Base-by-base conservation (phyloP, 2,888 invertebrate species). In the Temnothorax ravouxi region DNA sequence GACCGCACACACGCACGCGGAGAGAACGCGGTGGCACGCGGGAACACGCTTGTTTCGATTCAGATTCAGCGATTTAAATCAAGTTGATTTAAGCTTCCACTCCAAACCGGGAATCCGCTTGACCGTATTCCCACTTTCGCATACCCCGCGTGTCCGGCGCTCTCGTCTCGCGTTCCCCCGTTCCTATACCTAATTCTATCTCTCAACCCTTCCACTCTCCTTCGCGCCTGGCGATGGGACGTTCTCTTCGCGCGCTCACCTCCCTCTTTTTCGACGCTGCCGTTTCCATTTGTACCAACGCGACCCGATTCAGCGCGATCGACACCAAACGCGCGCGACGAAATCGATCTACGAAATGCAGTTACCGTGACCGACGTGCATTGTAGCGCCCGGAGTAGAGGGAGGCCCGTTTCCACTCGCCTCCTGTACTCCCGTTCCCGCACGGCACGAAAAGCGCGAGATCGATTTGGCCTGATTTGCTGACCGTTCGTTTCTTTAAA, bases 1-100 rank as follows among this genome's bases (percentile, higher is more conserved):
- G 44, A 41, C 66, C 61, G 21, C 52, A 62, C n/a, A 67, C 61
- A 61, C 69, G 21, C 41, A 21, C 25, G 29, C 29, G 2, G 34
- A 34, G 21, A 15, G 21, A 15, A 34, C 41, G 29, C 47, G 61
- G 29, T 50, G 77, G 66, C 76, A 69, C 76, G 79, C 64, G 59
- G 76, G 29, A 29, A 71, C 79, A 62, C 62, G 66, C 64, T 84
- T 83, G 87, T 91, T 91, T 89, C 88, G 85, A 87, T 91, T 89
- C 86, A 87, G 86, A 76, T 85, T 85, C 85, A 86, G 71, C 91
- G 91, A 92, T 93, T 93, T 92, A 92, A 93, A 93, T 93, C 92
- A 93, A 93, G 90, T 92, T 93, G 93, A 93, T 93, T 93, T 93
- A 93, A 91, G 90, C 91, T 88, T 89, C 87, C n/a, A 29, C 69